Evolutionary conservation across 2,113 vertebrate species (phyloP), one percentile per base, ranked within the genome.

Genomic region (Gallinago undulata): DNA sequence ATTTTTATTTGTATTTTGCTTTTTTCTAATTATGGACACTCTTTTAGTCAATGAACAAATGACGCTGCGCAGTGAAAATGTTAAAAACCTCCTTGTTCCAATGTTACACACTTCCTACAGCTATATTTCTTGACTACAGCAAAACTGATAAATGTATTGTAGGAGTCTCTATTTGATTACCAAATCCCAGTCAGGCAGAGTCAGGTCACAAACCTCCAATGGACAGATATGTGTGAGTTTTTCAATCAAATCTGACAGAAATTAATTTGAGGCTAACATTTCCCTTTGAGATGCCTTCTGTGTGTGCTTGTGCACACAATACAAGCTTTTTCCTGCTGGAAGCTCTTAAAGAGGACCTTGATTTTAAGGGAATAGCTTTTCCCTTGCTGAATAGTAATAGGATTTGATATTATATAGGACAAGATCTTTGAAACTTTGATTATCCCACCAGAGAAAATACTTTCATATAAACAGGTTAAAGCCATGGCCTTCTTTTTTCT

Each of bases 241-340:
- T 96, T 96, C 97, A 96, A 96, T 97, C 93, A 95, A 79, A 97
- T 94, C 81, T 96, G 96, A 95, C 94, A 95, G 95, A 97, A 97
- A 97, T 96, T 97, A 97, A 97, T 97, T 97, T 96, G 88, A 96
- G 55, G 84, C 72, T 93, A 94, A 94, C 94, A 93, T 96, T 96
- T 96, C 92, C 96, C 96, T 96, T 88, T 95, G 94, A 94, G 90
- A 89, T 94, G 55, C 67, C 74, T 96, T 87, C 84, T 92, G 11
- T 88, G 64, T 94, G 33, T 92, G 80, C 50, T 91, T 94, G 56
- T 93, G 85, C 73, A 94, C 91, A 94, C 24, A 92, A 92, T 76
- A 88, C 47, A 90, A 92, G 90, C 8, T 73, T 86, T 95, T 92
- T 95, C 43, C 78, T 94, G 81, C 72, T 93, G 75, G 60, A 90